Evolutionary conservation across 1,140 invertebrate genomes (phyloP), one percentile per base, ranked within the genome.

Genomic region (Caerostris darwini): DNA sequence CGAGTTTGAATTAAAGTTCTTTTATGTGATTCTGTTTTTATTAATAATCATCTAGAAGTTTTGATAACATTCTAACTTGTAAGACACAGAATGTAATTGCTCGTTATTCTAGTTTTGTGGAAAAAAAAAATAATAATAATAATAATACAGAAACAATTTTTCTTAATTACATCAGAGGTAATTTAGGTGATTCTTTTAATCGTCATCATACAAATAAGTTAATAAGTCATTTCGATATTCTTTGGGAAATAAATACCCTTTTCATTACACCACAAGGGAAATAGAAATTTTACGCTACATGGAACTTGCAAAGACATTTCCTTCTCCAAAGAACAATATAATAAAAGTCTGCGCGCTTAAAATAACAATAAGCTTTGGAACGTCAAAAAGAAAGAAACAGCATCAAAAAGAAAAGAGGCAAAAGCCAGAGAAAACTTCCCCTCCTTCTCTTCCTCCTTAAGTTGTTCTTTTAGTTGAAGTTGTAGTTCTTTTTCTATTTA

Each of bases 391-490:
- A 34, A 34, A 34, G 34, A 34, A 34, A 34, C 34, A 34, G 34
- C 34, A 34, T 34, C 53, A 59, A 69, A 90, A 17, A 69, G 34
- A 5, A 34, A 19, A 50, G 61, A 12, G 17, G 71, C 17, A 91
- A 82, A 91, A 87, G 85, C 85, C 85, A 87, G 59, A 87, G 59
- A 87, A 87, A 87, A 61, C 34, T 87, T 64, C 71, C 34, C 71
- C 34, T 34, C 34, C 34, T 34, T 2, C 2, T 34, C 34, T 34
- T 34, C 34, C 34, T 54, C 90, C 67, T 88, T 77, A 91, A 91
- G 90, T 91, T 91, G 90, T 91, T 91, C 90, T 91, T 91, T 91
- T 83, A 56, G 56, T 91, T 54, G 77, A 91, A 91, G 90, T 91
- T 91, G 90, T 91, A 91, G 90, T 91, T 53, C 71, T 91, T 91